Conservation (phyloP, 2,113 vertebrate genomes). For the Chlamydotis undulata region DNA sequence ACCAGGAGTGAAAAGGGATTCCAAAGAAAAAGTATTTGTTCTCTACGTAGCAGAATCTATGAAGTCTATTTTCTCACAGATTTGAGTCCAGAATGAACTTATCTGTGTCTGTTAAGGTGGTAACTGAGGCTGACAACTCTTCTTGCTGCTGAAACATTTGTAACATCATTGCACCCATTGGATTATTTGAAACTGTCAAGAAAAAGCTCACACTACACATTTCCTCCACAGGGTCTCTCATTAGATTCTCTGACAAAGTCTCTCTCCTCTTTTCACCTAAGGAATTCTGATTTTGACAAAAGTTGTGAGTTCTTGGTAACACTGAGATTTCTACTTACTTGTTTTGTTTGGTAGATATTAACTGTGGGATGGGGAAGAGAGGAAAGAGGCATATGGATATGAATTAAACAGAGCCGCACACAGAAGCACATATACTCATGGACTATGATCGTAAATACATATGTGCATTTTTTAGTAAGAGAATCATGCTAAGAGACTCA, state of each 20-base stretch:
- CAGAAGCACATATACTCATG: neutral
- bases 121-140: neutral
- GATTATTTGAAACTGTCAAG: neutral
- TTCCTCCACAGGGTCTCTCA: neutral
- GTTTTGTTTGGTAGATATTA: neutral
- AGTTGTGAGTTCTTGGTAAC: neutral
- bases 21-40: neutral
- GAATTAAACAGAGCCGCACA: neutral
- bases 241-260: neutral
- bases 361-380: neutral
- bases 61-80: neutral
- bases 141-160: neutral
- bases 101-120: accelerated
- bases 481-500: neutral
- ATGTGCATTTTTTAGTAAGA: neutral
- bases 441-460: neutral
- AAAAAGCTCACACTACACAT: accelerated
- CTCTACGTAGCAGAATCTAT: neutral
- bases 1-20: neutral
- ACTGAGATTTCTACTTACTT: accelerated
- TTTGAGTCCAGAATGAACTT: neutral
- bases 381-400: neutral
- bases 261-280: neutral
- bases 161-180: neutral
- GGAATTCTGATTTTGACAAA: neutral